Base-by-base conservation (phyloP, 2,113 vertebrate genomes). In the Cygnus atratus region DNA sequence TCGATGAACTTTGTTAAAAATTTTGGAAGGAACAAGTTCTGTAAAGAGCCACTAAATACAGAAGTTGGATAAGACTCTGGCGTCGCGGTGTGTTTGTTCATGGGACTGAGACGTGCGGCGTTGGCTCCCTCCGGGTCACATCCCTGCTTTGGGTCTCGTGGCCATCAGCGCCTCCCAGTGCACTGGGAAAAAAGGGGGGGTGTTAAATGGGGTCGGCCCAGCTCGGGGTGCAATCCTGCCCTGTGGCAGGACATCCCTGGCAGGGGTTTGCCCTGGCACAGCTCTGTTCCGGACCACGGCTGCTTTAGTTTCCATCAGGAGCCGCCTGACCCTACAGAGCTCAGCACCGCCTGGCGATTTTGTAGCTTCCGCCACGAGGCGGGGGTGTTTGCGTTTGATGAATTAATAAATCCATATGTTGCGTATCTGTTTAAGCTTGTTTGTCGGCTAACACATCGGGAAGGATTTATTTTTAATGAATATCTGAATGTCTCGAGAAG, bases 31-130 rank as follows among this genome's bases (percentile, higher is more conserved):
- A 97, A 97, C 93, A 96, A 91, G 88, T 98, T 98, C 97, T 98
- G 98, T 98, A 97, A 98, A 94, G 74, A 97, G 95, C 97, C 97
- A 67, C 97, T 97, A 97, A 98, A 98, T 98, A 98, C 97, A 98
- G 97, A 98, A 96, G 92, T 98, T 98, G 98, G 97, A 97, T 98
- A 98, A 92, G 91, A 97, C 46, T 72, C 88, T 84, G 91, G 94
- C 88, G 86, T 97, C 21, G 67, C 43, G 41, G 54, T 97, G 89
- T 96, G 76, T 97, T 97, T 71, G 58, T 95, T 71, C 0, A 1
- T 2, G 55, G 76, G 65, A 20, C 62, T 41, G 62, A 65, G 62
- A 65, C 3, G 25, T 26, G 25, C 3, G 16, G 61, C 5, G 5
- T 11, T 25, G 26, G 28, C 75, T 88, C 35, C 33, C 8, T 44